Percentiles rank a stretch among this genome's conserved stretches.
Conservation (phyloP, 2,888 invertebrate species). For the Incurvaria masculella region DNA sequence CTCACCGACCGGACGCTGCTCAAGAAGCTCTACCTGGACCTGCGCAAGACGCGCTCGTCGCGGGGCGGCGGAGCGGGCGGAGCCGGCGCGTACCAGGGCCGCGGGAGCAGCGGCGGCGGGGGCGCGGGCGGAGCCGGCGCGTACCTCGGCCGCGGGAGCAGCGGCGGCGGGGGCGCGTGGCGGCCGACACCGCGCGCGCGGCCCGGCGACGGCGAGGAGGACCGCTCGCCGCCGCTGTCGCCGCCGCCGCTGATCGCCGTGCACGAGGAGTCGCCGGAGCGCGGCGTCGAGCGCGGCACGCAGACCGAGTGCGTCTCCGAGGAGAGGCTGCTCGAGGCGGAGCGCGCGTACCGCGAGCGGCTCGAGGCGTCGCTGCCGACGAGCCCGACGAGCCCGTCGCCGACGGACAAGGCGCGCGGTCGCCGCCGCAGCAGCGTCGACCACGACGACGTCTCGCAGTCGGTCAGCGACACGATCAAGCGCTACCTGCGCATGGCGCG, state of each 20-base stretch:
- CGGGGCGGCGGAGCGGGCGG: constrained; percentile 40
- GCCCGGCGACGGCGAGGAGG: constrained; percentile 22
- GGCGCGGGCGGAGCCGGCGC: constrained; percentile 13
- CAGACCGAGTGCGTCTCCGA: constrained; percentile 64
- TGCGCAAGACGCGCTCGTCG: constrained; percentile 62
- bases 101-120: constrained; percentile 26
- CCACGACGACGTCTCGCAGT: constrained; percentile 81
- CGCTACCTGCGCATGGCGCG: constrained; percentile 83
- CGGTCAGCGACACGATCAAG: constrained; percentile 84
- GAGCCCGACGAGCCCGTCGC: constrained; percentile 39
- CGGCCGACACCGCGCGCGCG: constrained; percentile 17
- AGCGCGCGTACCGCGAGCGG: constrained; percentile 42
- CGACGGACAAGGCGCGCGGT: constrained; percentile 32
- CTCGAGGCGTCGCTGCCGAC: constrained; percentile 38
- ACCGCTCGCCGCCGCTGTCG: constrained; percentile 47
- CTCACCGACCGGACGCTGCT: constrained; percentile 70
- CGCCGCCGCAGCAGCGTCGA: constrained; percentile 76
- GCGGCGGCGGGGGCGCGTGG: constrained; percentile 13
- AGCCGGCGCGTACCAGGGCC: constrained; percentile 43
- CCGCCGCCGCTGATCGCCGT: constrained; percentile 70
- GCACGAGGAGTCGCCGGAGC: constrained; percentile 57
- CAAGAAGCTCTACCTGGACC: constrained; percentile 70
- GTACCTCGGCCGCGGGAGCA: constrained; percentile 9
- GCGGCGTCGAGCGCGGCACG: constrained; percentile 49
- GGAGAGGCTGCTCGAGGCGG: constrained; percentile 47